phyloP scores from a whole-genome alignment of 2,113 vertebrate genomes.

The Rhea americana region DNA sequence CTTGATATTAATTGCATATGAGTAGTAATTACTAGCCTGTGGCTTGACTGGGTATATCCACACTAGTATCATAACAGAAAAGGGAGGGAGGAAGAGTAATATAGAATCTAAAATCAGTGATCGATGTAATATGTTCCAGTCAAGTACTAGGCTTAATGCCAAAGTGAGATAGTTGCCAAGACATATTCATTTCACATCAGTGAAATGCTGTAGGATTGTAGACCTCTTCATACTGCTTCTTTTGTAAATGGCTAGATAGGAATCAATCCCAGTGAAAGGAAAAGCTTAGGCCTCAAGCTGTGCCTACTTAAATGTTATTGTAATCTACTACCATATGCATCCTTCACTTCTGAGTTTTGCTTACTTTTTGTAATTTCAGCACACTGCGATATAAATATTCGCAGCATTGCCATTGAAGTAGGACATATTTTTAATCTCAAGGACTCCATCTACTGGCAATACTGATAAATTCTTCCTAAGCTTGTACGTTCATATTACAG shows the following conservation, averaged over 20 bases:
- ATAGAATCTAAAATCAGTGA: slow-evolving; percentile 19
- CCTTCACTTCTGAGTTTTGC: neutral
- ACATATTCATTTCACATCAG: neutral
- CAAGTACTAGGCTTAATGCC: neutral
- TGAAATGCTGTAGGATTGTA: neutral
- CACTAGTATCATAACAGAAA: neutral
- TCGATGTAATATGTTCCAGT: slow-evolving; percentile 9
- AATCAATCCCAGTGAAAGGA: neutral
- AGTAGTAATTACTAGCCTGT: rapidly evolving
- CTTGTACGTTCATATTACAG: rapidly evolving
- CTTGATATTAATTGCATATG: neutral
- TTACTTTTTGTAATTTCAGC: neutral
- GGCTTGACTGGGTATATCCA: neutral
- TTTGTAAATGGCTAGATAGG: rapidly evolving
- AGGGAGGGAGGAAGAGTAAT: neutral
- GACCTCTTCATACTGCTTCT: neutral
- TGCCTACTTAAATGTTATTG: neutral
- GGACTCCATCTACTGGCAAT: slow-evolving; percentile 27
- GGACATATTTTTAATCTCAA: rapidly evolving
- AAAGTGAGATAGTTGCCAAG: neutral
- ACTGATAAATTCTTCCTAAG: neutral
- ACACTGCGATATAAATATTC: rapidly evolving
- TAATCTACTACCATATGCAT: rapidly evolving
- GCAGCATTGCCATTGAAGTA: rapidly evolving
- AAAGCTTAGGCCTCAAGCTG: neutral